phyloP scores from a whole-genome alignment of 2,797 vertebrate genomes.

The Urophycis tenuis region DNA sequence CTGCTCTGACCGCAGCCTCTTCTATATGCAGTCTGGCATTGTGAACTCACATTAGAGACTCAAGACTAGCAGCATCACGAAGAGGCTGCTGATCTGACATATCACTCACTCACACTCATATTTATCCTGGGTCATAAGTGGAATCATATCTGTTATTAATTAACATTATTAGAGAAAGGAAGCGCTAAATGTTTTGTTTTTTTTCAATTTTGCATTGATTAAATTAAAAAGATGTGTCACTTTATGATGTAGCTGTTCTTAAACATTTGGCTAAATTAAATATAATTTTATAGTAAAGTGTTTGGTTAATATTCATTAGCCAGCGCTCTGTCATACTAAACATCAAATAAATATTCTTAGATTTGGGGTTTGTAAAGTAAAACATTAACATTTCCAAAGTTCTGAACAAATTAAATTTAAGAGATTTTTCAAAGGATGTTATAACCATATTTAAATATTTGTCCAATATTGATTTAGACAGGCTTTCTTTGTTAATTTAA shows the following conservation, averaged over 20 bases:
- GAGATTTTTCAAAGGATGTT: not conserved
- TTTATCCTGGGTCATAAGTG: not conserved
- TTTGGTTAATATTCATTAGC: not conserved
- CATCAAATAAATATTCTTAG: not conserved
- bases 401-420: not conserved
- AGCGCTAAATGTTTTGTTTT: not conserved
- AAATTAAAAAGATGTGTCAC: not conserved
- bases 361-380: not conserved
- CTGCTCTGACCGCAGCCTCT: constrained; percentile 66
- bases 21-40: constrained; percentile 46
- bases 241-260: not conserved
- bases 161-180: not conserved
- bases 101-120: not conserved
- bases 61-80: constrained; percentile 50
- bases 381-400: not conserved
- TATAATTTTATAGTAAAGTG: not conserved
- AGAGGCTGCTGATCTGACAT: constrained; percentile 27
- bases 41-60: constrained; percentile 64
- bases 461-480: not conserved
- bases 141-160: not conserved
- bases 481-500: not conserved
- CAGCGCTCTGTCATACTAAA: not conserved
- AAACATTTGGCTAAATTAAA: not conserved
- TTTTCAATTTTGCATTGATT: not conserved
- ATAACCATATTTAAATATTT: not conserved